Percentiles rank a stretch among this genome's conserved stretches.
These are phyloP conservation scores for Podocnemis expansa DNA, from an alignment of 2,113 vertebrate species.

Conservation along the genomic window DNA sequence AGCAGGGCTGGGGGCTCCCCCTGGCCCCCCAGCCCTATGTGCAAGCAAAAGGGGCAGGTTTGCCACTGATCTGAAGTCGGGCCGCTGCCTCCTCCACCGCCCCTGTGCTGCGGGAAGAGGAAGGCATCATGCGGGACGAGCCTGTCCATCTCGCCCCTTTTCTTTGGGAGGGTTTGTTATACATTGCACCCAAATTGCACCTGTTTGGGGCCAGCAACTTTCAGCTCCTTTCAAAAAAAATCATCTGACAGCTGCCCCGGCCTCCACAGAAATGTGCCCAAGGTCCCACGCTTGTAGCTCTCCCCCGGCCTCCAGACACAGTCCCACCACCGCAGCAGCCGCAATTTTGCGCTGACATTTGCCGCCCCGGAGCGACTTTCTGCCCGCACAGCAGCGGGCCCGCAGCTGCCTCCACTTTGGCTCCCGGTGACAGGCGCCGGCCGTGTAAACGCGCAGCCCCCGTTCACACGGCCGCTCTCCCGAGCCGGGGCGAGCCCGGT, in stretches of 20 bases:
- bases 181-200: constrained; percentile 15
- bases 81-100: not conserved
- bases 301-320: constrained; percentile 43
- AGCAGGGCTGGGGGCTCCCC: too few relatives aligned
- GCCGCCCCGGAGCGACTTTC: not conserved
- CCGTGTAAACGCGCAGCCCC: too few relatives aligned
- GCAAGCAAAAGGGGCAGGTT: not conserved
- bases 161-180: not conserved
- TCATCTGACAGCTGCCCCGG: not conserved
- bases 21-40: not conserved
- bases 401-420: too few relatives aligned
- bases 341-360: constrained; percentile 40
- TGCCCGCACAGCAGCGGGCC: not conserved
- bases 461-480: too few relatives aligned
- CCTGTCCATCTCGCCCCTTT: not conserved
- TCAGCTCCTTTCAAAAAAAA: not conserved
- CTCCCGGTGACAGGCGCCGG: too few relatives aligned
- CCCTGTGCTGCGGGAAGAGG: not conserved
- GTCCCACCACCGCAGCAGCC: constrained; percentile 18
- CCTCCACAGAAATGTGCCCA: not conserved
- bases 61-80: not conserved
- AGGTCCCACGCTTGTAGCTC: not conserved
- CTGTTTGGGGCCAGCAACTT: constrained; percentile 7
- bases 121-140: not conserved
- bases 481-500: too few relatives aligned